Percentiles rank a stretch among this genome's conserved stretches.
These are phyloP conservation scores for Paedocypris micromegethes DNA, from an alignment of 2,797 vertebrate genomes.

Conservation along the genomic window DNA sequence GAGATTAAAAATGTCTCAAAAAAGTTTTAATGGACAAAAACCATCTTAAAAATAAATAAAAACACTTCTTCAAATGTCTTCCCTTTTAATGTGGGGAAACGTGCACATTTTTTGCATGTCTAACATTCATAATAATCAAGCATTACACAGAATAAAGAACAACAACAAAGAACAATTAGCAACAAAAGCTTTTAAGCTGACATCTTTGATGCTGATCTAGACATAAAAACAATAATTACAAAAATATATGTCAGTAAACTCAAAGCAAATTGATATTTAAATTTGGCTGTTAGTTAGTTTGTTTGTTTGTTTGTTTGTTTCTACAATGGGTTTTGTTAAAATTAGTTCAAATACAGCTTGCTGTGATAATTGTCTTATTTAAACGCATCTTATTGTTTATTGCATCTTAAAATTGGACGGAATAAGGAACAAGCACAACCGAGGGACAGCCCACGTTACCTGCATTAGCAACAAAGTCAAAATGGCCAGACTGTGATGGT, in stretches of 20 bases:
- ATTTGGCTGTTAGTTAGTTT: background rate
- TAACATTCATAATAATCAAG: background rate
- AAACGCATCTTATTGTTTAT: no score
- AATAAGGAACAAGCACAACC: no score
- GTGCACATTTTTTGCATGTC: background rate
- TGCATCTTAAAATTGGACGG: no score
- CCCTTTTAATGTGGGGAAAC: background rate
- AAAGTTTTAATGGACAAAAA: background rate
- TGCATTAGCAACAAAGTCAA: no score
- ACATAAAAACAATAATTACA: background rate
- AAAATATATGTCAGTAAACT: background rate
- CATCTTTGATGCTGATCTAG: background rate
- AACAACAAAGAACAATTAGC: background rate
- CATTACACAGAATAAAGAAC: background rate
- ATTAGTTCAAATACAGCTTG: no score
- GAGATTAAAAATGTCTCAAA: background rate
- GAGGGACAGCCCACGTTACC: no score
- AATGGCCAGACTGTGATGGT: no score
- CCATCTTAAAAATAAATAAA: background rate
- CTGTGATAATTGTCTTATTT: no score
- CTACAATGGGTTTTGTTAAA: no score
- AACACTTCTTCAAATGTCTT: background rate
- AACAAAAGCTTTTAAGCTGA: background rate
- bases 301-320: no score
- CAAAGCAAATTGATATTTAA: background rate